Conservation (phyloP, 2,113 vertebrate genomes). For the Ptilonorhynchus violaceus region DNA sequence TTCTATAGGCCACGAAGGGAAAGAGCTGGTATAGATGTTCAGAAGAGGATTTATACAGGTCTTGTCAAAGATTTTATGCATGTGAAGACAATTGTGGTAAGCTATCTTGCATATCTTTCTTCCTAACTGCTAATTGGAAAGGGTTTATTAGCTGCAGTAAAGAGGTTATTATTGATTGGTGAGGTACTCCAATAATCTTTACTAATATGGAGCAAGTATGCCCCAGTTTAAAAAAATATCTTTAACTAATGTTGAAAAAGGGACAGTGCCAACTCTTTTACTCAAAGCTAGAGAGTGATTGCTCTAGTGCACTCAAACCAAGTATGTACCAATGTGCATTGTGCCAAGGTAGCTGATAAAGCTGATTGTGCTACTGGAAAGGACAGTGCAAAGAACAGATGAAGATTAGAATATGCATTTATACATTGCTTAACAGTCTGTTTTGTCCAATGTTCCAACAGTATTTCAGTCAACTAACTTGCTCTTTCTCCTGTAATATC, state of each 20-base stretch:
- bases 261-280: neutral
- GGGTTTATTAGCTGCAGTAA: neutral
- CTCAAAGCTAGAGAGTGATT: neutral
- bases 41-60: slow-evolving; percentile 44
- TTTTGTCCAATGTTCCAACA: neutral
- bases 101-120: neutral
- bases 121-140: neutral
- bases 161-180: neutral
- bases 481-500: neutral
- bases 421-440: neutral
- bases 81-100: neutral
- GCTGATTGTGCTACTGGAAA: neutral
- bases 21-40: slow-evolving; percentile 56
- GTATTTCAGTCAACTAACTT: neutral
- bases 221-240: neutral
- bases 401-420: neutral
- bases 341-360: neutral
- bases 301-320: neutral
- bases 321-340: neutral
- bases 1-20: neutral
- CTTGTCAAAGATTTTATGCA: neutral
- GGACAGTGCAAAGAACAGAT: neutral
- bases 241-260: neutral
- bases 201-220: neutral
- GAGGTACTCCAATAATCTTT: neutral